Conservation (phyloP, 2,113 vertebrate species). For the Ivindomyrus marchei region DNA sequence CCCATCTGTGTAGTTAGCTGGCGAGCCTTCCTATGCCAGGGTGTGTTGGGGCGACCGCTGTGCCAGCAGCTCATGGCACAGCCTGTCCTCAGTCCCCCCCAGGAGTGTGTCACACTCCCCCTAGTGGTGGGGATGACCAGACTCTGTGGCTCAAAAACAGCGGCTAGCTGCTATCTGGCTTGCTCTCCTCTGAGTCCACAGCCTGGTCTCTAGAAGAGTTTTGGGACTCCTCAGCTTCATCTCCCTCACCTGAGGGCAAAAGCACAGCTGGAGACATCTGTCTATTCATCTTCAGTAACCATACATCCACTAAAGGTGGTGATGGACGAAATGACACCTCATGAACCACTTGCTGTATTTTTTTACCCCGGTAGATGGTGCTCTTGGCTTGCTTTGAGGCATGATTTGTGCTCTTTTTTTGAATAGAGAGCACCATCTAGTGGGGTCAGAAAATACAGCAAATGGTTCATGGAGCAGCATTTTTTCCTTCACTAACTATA, state of each 20-base stretch:
- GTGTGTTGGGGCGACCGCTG: not conserved
- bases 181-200: conserved; percentile 45
- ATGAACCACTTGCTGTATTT: not conserved
- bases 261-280: conserved; percentile 1
- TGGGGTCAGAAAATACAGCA: not conserved
- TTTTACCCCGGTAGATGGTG: not conserved
- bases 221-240: conserved; percentile 49
- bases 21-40: conserved; percentile 3
- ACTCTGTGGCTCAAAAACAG: not conserved
- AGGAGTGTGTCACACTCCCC: not conserved
- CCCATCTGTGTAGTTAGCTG: not conserved
- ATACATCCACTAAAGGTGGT: not conserved
- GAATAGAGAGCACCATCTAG: not conserved
- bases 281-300: not conserved
- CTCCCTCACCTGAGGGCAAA: conserved; percentile 35
- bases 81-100: not conserved
- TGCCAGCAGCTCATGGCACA: not conserved
- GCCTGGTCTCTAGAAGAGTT: conserved; percentile 41
- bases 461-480: not conserved
- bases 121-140: not conserved
- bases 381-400: not conserved
- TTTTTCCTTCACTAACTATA: not conserved
- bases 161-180: conserved; percentile 48
- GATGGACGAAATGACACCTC: not conserved
- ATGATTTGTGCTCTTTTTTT: not conserved